Conservation (phyloP, 2,113 vertebrate genomes). For the Hyaena hyaena region DNA sequence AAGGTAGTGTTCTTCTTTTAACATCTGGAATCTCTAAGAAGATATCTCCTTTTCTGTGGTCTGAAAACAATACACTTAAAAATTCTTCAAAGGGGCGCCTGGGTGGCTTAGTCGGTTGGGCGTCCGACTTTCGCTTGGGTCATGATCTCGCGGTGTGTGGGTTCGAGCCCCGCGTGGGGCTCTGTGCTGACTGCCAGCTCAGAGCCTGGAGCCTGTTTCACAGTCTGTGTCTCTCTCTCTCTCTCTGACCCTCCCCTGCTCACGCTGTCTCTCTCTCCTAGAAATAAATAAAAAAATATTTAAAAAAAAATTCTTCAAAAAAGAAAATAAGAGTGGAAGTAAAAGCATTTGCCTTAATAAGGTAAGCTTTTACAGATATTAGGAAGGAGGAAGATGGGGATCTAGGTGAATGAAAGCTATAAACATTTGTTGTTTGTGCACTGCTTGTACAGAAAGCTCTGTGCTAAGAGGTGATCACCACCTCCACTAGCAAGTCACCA, state of each 20-base stretch:
- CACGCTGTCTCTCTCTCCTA: too few species aligned
- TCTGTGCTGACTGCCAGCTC: too few species aligned
- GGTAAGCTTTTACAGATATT: background rate
- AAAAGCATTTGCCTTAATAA: background rate
- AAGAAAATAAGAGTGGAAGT: background rate
- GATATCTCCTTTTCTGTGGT: background rate
- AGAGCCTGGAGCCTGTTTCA: too few species aligned
- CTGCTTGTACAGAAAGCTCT: background rate
- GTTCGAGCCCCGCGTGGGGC: too few species aligned
- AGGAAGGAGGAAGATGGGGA: background rate
- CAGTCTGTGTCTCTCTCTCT: too few species aligned
- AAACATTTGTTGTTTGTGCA: background rate
- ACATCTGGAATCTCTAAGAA: background rate
- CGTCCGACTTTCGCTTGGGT: too few species aligned
- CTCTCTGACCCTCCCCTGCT: too few species aligned
- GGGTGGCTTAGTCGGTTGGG: too few species aligned
- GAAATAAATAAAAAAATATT: too few species aligned
- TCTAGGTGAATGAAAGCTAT: background rate
- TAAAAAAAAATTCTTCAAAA: background rate
- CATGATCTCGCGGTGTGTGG: too few species aligned
- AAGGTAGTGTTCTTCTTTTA: background rate
- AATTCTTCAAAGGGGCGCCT: background rate
- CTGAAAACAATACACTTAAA: background rate
- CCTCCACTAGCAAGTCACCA: background rate
- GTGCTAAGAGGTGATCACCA: background rate